Evolutionary conservation across 2,113 vertebrate species (phyloP).

Genomic region (Pardalotus punctatus): DNA sequence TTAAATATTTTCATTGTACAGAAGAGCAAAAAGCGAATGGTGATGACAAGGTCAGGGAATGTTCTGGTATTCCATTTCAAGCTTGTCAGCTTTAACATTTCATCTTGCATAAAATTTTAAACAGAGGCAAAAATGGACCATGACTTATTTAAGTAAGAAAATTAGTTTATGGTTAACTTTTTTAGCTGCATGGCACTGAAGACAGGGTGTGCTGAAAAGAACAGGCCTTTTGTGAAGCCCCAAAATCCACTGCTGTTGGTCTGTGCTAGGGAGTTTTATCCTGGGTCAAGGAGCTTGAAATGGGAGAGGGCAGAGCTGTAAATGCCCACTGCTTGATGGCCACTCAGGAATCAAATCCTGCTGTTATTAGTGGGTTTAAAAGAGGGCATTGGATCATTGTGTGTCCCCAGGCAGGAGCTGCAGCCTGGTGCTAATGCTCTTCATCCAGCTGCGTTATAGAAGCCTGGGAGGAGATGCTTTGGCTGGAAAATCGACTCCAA

Average conservation of each 20-base stretch:
- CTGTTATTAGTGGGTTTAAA: not conserved
- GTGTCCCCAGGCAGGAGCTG: not conserved
- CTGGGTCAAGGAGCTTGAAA: not conserved
- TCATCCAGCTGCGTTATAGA: not conserved
- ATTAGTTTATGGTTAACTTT: not conserved
- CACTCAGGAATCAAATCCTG: not conserved
- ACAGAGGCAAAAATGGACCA: not conserved
- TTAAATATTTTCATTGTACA: not conserved
- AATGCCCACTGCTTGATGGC: not conserved
- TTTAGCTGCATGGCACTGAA: not conserved
- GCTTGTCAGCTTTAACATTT: constrained; percentile 5
- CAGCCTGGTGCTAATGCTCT: not conserved
- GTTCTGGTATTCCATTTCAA: constrained; percentile 3
- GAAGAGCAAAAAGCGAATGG: not conserved
- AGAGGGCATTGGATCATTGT: not conserved
- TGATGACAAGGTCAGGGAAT: constrained; percentile 17
- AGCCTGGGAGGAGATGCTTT: not conserved
- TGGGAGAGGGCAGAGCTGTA: not conserved
- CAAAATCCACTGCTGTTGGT: not conserved
- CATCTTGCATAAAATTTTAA: not conserved
- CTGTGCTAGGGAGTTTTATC: not conserved
- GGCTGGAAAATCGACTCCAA: not conserved
- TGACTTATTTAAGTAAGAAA: not conserved
- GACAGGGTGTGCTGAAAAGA: not conserved
- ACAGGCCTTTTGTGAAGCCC: not conserved